Evolutionary conservation across 1,140 invertebrate species (phyloP).

Genomic region (Phenacoccus solenopsis): DNA sequence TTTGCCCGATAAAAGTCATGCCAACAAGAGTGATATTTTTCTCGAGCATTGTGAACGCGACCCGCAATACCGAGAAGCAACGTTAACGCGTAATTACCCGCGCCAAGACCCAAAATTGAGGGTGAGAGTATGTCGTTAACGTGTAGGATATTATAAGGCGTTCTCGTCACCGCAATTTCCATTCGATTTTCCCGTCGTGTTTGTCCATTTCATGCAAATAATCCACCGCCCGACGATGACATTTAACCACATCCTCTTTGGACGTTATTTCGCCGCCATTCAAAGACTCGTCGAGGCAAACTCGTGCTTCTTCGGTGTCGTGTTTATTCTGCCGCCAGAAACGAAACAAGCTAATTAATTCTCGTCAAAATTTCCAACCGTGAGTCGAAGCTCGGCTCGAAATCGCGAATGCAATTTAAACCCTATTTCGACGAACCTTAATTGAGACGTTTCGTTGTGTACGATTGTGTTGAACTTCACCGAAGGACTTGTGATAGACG

Average conservation of each 20-base stretch:
- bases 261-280: background rate
- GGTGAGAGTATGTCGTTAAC: too few relatives aligned
- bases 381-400: background rate
- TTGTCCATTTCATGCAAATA: constrained; percentile 2
- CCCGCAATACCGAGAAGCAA: too few relatives aligned
- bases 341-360: background rate
- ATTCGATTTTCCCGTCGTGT: constrained; percentile 1
- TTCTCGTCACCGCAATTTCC: background rate
- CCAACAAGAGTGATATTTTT: too few relatives aligned
- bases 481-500: too few relatives aligned
- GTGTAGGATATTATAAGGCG: background rate
- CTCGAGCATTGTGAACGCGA: too few relatives aligned
- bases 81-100: too few relatives aligned
- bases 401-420: background rate
- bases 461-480: too few relatives aligned
- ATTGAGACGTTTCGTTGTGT: background rate
- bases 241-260: background rate
- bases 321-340: background rate
- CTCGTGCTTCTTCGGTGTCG: too few relatives aligned
- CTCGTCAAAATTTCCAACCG: background rate
- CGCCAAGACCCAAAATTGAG: too few relatives aligned
- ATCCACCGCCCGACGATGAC: background rate
- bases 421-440: background rate
- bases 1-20: too few relatives aligned
- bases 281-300: too few relatives aligned